phyloP scores from a whole-genome alignment of 2,797 vertebrate genomes.

The Hybognathus amarus region DNA sequence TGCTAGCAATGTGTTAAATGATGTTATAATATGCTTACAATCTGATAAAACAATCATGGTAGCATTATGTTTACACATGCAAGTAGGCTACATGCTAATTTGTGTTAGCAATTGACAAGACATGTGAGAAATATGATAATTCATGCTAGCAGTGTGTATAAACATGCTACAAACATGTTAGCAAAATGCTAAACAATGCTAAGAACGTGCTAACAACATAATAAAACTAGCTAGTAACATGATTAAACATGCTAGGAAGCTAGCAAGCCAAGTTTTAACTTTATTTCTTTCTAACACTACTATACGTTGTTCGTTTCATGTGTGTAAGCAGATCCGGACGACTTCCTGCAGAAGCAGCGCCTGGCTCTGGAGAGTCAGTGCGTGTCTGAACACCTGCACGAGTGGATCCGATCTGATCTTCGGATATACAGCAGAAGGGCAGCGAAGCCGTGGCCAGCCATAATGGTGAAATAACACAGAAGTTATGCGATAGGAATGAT shows the following conservation, averaged over 20 bases:
- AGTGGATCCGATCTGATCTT: conserved; percentile 98
- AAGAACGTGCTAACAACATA: too few relatives aligned
- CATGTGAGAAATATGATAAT: too few relatives aligned
- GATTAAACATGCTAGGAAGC: not conserved
- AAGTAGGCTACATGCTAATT: too few relatives aligned
- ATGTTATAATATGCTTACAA: too few relatives aligned
- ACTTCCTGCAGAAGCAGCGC: conserved; percentile 89
- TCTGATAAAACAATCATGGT: too few relatives aligned
- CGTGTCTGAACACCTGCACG: conserved; percentile 93
- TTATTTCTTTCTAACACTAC: not conserved
- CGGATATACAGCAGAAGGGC: conserved; percentile 92
- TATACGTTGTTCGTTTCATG: not conserved
- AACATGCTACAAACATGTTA: too few relatives aligned
- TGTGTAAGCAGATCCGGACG: conserved; percentile 86
- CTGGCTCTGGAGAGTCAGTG: conserved; percentile 90
- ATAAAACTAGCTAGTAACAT: not conserved
- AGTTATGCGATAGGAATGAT: not conserved
- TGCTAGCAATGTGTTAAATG: too few relatives aligned
- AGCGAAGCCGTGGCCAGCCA: conserved; percentile 86
- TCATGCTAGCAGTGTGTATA: too few relatives aligned
- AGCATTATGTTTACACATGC: too few relatives aligned
- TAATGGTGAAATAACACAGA: conserved; percentile 79
- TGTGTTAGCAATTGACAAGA: too few relatives aligned
- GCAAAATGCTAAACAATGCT: too few relatives aligned
- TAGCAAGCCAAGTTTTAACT: too few relatives aligned